Evolutionary conservation across 2,888 invertebrate genomes (phyloP), one percentile per base, ranked within the genome.

Genomic region (Rhagonycha fulva): DNA sequence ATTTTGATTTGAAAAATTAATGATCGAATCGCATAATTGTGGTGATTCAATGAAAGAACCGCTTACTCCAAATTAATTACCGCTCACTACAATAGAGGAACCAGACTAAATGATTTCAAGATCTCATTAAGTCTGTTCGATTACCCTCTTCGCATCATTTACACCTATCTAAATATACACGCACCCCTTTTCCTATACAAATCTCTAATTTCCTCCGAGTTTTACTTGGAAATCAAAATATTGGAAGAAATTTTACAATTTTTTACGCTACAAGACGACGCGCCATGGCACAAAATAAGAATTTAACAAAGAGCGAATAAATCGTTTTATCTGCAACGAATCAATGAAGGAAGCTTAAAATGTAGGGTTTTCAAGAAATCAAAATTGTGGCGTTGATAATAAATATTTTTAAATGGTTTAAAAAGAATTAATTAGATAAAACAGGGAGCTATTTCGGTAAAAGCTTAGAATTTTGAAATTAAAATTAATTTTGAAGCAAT

Each of bases 111-210:
- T 71, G 76, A 76, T 76, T 76, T 74, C 74, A 63, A 76, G 76
- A 74, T 76, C 73, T 76, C 74, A 76, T 76, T 76, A 76, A 73
- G 74, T 71, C 74, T 70, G 68, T 76, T 76, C 74, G 76, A 76
- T 76, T 76, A 71, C 74, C 24, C 26, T 30, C 14, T 63, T 70
- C 76, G 72, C 67, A 70, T 76, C 72, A 72, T 76, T 76, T 72
- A 72, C 72, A 76, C 76, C 66, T 72, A 70, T 60, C 72, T 72
- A 72, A 68, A 62, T 62, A 72, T 66, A 24, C 26, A 23, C 63
- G 23, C n/a, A n/a, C 68, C 19, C 68, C 10, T 32, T 32, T 32
- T 11, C 24, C 24, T 5, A 14, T 11, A 14, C 30, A 32, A 68
- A 68, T 68, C 28, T 28, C 12, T 12, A 12, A 14, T 68, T 68